Base-by-base conservation (phyloP, 2,888 invertebrate genomes). In the Didymodactylos carnosus region DNA sequence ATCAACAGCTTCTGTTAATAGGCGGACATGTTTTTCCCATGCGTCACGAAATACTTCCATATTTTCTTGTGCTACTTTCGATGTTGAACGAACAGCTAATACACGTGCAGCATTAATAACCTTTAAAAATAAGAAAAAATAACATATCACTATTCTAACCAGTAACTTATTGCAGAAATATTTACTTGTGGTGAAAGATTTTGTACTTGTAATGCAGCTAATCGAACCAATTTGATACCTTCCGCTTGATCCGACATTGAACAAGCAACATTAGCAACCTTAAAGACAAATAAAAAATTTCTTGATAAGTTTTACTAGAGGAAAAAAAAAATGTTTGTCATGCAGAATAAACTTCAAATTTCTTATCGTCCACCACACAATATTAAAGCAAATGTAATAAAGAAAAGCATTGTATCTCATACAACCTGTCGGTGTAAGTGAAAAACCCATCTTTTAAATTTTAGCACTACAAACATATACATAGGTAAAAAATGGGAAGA, bases 201-300 rank as follows among this genome's bases (percentile, higher is more conserved):
- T 80, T 94, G 93, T 72, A 98, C 92, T 83, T 97, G 94, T 11
- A 90, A 88, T 5, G 95, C 94, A 3, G 97, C 94, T 84, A 94
- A 93, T 8, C 94, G 89, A 49, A 98, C 95, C 91, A 97, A 93
- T 85, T 97, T 94, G 4, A 98, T 93, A 0, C 97, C 97, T 79
- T 98, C 97, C 79, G 94, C 94, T 83, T 97, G 95, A 82, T 90
- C 92, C 0, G 95, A 95, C 94, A 98, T 97, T 75, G 94, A 94
- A 83, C 97, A 98, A 0, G 95, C 95, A 49, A 72, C 51, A 23
- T 62, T 70, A 72, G 79, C 35, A 35, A 62, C 62, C 62, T 51
- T 6, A 62, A 29, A 3, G n/a, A 14, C 13, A 35, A 35, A 7
- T n/a, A 2, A 49, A n/a, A n/a, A n/a, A n/a, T n/a, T n/a, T n/a